Base-by-base conservation (phyloP, 1,140 invertebrate species). In the Phymastichus coffea region DNA sequence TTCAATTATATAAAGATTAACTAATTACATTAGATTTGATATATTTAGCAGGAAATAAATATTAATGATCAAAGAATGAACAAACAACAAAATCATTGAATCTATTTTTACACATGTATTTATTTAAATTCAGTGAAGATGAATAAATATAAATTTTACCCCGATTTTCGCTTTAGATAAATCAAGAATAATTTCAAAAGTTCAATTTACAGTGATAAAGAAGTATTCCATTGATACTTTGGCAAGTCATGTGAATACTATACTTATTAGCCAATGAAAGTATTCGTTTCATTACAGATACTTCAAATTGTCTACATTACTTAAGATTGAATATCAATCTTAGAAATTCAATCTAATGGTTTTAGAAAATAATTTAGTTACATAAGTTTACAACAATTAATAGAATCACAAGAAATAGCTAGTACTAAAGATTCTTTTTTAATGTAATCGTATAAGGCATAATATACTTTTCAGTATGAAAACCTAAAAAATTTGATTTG, bases 171-270 rank as follows among this genome's bases (percentile, higher is more conserved):
- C 30, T 7, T n/a, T n/a, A n/a, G n/a, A n/a, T n/a, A n/a, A n/a
- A n/a, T n/a, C n/a, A n/a, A n/a, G n/a, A 10, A 12, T 9, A 7
- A 20, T 30, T 19, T 14, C 22, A 30, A 30, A 9, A n/a, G 15
- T 49, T 49, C 4, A 44, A 44, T 58, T 51, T 43, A 53, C 57
- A 59, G 19, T 19, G 46, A 33, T 46, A 52, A 51, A 58, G 44
- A n/a, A n/a, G n/a, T n/a, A n/a, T n/a, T n/a, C n/a, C n/a, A n/a
- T n/a, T n/a, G n/a, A n/a, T n/a, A n/a, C n/a, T n/a, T n/a, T n/a
- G n/a, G n/a, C n/a, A n/a, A n/a, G n/a, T n/a, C n/a, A n/a, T n/a
- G n/a, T n/a, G n/a, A n/a, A n/a, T n/a, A n/a, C n/a, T n/a, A n/a
- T n/a, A n/a, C n/a, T 23, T 17, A 23, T 23, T 44, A 25, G 22